These are phyloP conservation scores for Grammomys surdaster DNA, from an alignment of 2,113 vertebrate species.

Conservation along the genomic window DNA sequence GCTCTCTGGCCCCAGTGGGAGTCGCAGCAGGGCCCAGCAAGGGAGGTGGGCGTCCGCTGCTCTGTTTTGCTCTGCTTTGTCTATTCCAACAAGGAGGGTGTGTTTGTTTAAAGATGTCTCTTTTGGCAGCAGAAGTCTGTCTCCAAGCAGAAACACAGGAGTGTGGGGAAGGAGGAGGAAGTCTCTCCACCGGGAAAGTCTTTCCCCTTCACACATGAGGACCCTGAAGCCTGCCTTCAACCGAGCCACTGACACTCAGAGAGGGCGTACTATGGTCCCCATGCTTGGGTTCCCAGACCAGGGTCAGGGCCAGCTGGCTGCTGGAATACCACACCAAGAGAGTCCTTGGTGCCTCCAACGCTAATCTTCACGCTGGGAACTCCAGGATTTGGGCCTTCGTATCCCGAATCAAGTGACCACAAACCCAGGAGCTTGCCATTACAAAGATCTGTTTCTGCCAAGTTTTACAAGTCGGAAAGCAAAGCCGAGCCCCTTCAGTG, in stretches of 20 bases:
- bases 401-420: background rate
- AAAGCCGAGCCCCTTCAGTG: fast-evolving
- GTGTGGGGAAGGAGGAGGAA: background rate
- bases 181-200: background rate
- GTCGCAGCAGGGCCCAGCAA: background rate
- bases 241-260: fast-evolving
- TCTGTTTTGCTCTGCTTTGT: background rate
- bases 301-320: background rate
- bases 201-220: background rate
- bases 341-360: fast-evolving
- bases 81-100: background rate
- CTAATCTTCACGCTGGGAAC: background rate
- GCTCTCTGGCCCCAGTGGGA: background rate
- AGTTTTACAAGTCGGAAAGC: background rate
- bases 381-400: background rate
- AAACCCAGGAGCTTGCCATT: fast-evolving
- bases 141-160: background rate
- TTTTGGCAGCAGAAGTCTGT: background rate
- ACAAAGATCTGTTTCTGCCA: fast-evolving
- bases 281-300: background rate
- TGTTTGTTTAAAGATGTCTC: background rate
- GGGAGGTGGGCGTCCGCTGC: background rate
- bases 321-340: background rate
- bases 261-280: too few species aligned
- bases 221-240: fast-evolving